Conservation (phyloP, 2,797 vertebrate genomes). For the Eulemur coronatus region DNA sequence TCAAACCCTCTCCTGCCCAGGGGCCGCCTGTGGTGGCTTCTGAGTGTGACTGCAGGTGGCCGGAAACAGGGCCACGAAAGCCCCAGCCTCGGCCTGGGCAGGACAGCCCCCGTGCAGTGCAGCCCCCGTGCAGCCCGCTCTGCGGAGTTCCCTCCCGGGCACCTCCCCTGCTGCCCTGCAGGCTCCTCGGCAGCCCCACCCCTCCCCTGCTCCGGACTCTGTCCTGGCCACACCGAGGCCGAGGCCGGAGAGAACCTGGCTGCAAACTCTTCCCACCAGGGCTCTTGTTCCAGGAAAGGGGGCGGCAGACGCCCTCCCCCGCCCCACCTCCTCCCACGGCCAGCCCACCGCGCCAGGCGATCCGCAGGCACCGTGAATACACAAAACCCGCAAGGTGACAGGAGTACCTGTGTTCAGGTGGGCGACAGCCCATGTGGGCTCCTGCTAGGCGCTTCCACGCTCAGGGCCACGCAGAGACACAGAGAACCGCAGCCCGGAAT, state of each 20-base stretch:
- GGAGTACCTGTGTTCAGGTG: too few species aligned
- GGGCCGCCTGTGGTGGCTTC: not conserved
- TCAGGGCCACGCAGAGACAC: not conserved
- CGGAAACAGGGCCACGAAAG: too few species aligned
- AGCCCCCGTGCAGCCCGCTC: not conserved
- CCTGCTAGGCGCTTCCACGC: accelerated
- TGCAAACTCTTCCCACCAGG: not conserved
- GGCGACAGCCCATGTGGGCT: too few species aligned
- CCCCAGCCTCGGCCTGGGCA: too few species aligned
- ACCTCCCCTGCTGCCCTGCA: not conserved
- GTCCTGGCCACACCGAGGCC: not conserved
- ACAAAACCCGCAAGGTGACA: not conserved
- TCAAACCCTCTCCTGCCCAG: not conserved
- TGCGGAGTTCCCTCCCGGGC: not conserved
- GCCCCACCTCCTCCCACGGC: not conserved
- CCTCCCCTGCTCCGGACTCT: too few species aligned
- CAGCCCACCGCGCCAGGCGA: too few species aligned
- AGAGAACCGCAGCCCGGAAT: not conserved
- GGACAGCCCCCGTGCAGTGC: too few species aligned
- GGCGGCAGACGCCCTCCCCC: accelerated
- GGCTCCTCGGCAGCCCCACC: not conserved
- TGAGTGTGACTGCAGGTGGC: too few species aligned
- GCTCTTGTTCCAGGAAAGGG: not conserved
- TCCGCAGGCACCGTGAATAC: too few species aligned
- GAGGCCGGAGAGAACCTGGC: too few species aligned